Percentiles rank a stretch among this genome's conserved stretches.
Evolutionary conservation across 2,113 vertebrate genomes (phyloP).

Genomic region (Chroicocephalus ridibundus): DNA sequence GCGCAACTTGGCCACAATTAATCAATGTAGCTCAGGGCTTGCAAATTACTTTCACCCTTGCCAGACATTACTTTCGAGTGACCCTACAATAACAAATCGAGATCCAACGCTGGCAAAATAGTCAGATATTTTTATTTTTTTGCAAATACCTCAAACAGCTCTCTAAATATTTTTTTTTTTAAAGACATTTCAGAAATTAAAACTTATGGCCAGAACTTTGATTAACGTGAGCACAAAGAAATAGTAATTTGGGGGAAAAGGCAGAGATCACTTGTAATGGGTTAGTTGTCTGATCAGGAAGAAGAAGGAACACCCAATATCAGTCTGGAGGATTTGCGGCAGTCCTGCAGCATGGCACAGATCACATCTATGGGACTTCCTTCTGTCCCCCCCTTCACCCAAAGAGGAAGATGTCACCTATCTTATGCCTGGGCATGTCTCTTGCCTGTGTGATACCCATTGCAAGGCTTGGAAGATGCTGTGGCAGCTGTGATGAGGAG

Average conservation of each 20-base stretch:
- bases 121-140: neutral
- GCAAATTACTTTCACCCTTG: conserved; percentile 48
- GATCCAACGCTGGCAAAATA: neutral
- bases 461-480: neutral
- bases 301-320: neutral
- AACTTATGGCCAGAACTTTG: neutral
- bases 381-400: too few species aligned
- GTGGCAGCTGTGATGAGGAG: neutral
- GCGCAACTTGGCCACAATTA: conserved; percentile 24
- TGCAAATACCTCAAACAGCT: neutral
- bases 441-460: neutral
- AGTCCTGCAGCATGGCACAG: neutral
- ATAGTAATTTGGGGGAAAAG: neutral
- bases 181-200: neutral
- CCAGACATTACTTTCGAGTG: conserved; percentile 10
- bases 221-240: neutral
- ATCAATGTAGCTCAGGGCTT: conserved; percentile 32
- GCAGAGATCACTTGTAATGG: neutral
- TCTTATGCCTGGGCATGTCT: neutral
- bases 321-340: neutral
- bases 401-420: neutral
- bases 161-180: neutral
- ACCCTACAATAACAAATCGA: conserved; percentile 29
- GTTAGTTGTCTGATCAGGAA: neutral
- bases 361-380: neutral